Evolutionary conservation across 2,797 vertebrate genomes (phyloP), one percentile per base, ranked within the genome.

Genomic region (Poecilia picta): DNA sequence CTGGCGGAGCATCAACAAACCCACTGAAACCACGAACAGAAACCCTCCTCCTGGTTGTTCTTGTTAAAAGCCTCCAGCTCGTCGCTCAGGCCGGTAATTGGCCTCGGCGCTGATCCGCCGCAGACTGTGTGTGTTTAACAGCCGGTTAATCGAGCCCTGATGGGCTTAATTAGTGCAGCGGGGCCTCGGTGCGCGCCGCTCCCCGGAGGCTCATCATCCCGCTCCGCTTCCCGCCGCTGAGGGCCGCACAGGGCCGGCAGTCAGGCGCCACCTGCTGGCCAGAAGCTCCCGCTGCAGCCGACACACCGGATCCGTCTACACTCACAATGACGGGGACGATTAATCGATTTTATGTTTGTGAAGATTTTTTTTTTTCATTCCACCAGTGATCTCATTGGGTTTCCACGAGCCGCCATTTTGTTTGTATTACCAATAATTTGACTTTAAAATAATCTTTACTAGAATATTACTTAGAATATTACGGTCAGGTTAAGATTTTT

Each of bases 141-240:
- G 79, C 78, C 90, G 78, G 84, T 90, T 92, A 91, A 90, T 91
- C 45, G 80, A 76, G 81, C 76, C 87, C 89, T 80, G 87, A 89
- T 85, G 20, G 90, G 79, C 81, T 87, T 90, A 91, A 91, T 92
- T 90, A 92, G 85, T 73, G 86, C 76, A 62, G n/a, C 70, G 68
- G 76, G 72, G 45, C 39, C 59, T 49, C 73, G 16, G 74, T n/a
- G n/a, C n/a, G 73, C 74, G 5, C 79, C 73, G 43, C 68, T 84
- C 89, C 86, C 89, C 23, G 0, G 68, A 80, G 90, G 73, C 89
- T 88, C 87, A 87, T 93, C 87, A 91, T 80, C 75, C 59, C 72
- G 43, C 64, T 72, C 41, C 46, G 73, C 74, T 73, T 71, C 72
- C 77, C 18, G 68, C 83, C 72, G 59, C 72, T 78, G 80, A 46